Percentiles rank a stretch among this genome's conserved stretches.
Evolutionary conservation across 2,113 vertebrate genomes (phyloP).

Genomic region (Lanius collurio): DNA sequence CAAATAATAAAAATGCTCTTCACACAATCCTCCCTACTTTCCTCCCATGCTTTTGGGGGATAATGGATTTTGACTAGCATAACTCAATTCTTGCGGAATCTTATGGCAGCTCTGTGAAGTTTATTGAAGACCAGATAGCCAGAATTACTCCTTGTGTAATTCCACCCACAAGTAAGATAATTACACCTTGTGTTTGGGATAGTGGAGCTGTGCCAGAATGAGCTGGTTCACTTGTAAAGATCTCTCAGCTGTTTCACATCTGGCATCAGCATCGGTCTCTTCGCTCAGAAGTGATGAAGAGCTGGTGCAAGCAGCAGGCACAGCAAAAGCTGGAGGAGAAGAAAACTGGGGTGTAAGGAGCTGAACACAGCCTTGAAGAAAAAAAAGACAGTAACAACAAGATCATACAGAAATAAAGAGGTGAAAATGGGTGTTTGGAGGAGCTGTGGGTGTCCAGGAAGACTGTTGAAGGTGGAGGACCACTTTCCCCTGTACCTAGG

Average conservation of each 20-base stretch:
- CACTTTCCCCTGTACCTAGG: background rate
- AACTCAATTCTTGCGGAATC: background rate
- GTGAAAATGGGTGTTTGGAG: background rate
- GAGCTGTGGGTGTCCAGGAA: background rate
- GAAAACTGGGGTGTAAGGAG: background rate
- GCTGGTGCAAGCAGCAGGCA: background rate
- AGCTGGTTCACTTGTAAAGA: background rate
- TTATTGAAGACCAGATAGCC: background rate
- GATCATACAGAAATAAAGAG: background rate
- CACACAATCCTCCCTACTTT: background rate
- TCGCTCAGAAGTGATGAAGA: background rate
- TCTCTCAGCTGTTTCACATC: background rate
- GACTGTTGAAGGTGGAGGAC: background rate
- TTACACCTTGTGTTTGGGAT: background rate
- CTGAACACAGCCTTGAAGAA: background rate
- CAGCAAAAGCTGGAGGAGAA: background rate
- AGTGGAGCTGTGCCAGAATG: background rate
- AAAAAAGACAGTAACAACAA: background rate
- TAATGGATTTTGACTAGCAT: background rate
- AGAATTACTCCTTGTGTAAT: background rate
- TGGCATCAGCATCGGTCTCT: accelerated
- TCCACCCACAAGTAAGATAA: background rate
- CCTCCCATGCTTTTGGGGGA: background rate
- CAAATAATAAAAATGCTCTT: background rate
- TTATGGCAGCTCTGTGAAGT: background rate